Conservation (phyloP, 2,113 vertebrate species). For the Megalops atlanticus region DNA sequence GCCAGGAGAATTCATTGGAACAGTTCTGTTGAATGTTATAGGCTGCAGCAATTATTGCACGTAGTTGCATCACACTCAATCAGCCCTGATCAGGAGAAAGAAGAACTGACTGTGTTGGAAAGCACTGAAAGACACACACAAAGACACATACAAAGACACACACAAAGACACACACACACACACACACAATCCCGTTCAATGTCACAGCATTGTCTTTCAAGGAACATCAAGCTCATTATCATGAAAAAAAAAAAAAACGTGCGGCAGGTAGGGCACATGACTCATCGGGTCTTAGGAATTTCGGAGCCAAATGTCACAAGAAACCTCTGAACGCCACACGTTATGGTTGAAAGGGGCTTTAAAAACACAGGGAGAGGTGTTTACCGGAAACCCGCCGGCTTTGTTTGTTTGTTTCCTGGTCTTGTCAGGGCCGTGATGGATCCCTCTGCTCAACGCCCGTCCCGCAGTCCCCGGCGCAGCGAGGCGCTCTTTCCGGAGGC, state of each 20-base stretch:
- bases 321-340: background rate
- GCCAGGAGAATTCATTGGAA: background rate
- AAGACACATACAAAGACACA: no score
- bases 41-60: background rate
- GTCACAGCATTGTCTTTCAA: background rate
- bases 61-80: background rate
- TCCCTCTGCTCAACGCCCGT: background rate
- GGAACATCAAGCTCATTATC: background rate
- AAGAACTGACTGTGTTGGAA: background rate
- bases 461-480: no score
- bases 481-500: background rate
- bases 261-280: background rate
- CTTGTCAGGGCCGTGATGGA: background rate
- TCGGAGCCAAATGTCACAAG: background rate
- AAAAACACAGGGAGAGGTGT: background rate
- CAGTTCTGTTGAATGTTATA: background rate
- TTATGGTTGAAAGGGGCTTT: background rate
- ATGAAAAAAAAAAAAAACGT: background rate
- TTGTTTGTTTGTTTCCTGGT: background rate
- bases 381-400: background rate
- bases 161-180: no score
- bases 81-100: background rate
- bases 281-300: background rate
- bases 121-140: background rate
- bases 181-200: constrained; percentile 11